Base-by-base conservation (phyloP, 2,888 invertebrate species). In the Diachrysia chrysitis region DNA sequence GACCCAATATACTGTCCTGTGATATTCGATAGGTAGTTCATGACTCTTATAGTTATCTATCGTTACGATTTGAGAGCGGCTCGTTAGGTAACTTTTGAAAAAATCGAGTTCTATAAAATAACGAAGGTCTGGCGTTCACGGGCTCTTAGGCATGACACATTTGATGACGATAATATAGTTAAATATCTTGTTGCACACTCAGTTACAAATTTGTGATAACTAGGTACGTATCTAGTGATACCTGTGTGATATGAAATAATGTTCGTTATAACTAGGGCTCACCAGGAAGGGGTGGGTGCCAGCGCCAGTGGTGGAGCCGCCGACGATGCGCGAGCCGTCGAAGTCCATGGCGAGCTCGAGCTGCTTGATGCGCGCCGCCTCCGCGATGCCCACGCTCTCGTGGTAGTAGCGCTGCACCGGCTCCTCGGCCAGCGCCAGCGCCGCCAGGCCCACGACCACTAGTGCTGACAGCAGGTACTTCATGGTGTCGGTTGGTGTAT, bases 371-470 rank as follows among this genome's bases (percentile, higher is more conserved):
- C 82, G 78, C 16, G 80, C 81, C 7, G 87, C 87, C 51, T 76
- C 83, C 0, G 79, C 72, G 56, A 87, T 82, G 23, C 88, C 88
- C 48, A 78, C 77, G 53, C 65, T 70, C 60, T 83, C 83, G 42
- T 87, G 87, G 78, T 88, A 87, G 19, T 51, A 14, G 67, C 76
- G 66, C 62, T 69, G 54, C 46, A 70, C 63, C 21, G 84, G 70
- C 66, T 83, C 85, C 23, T 67, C 68, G 5, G 67, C 80, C 19
- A 65, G 55, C 7, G 66, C 68, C 29, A 69, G 68, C 21, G 78
- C 79, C 37, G 16, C 57, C 35, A 32, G 7, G 21, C 12, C 5
- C 42, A 68, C 62, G 42, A 71, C 70, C 56, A 71, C 53, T 19
- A 61, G 19, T 51, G 74, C 21, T 32, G 51, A 29, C 57, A 21